Percentiles rank a stretch among this genome's conserved stretches.
phyloP scores from a whole-genome alignment of 23 tunicate genomes.

The Ascidia mentula region DNA sequence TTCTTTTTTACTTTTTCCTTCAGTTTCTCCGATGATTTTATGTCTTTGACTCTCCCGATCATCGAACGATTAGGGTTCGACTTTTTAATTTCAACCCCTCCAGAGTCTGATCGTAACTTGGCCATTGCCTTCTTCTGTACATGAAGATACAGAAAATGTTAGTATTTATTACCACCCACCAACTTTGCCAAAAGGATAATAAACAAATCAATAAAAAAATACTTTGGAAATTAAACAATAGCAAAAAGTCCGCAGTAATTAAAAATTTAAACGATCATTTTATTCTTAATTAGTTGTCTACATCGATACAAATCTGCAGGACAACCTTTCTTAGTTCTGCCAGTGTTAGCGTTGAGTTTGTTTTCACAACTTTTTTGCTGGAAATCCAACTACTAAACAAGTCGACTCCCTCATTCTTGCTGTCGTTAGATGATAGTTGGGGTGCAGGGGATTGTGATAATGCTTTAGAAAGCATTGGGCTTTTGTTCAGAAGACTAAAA shows the following conservation, averaged over 20 bases:
- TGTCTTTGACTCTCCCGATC: constrained; percentile 19
- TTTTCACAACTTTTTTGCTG: not conserved
- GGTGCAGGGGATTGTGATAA: not conserved
- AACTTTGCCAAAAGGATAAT: too few species aligned
- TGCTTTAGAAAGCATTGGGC: not conserved
- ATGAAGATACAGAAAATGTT: not conserved
- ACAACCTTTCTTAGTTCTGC: constrained; percentile 48
- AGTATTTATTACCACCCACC: too few species aligned
- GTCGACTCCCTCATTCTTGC: constrained; percentile 22
- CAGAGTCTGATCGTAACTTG: constrained; percentile 43
- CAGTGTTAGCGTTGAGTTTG: not conserved
- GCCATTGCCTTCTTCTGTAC: constrained; percentile 80
- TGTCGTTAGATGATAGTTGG: not conserved
- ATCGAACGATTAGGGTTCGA: constrained; percentile 40
- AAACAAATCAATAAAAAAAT: too few species aligned
- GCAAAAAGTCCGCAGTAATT: too few species aligned
- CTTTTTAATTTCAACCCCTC: constrained; percentile 44
- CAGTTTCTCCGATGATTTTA: constrained; percentile 24
- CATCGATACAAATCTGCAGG: too few species aligned
- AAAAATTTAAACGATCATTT: too few species aligned
- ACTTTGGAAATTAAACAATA: too few species aligned
- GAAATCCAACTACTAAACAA: constrained; percentile 47
- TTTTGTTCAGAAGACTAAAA: not conserved
- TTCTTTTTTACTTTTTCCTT: constrained; percentile 37
- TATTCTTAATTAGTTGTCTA: too few species aligned